Evolutionary conservation across 2,888 invertebrate species (phyloP), one percentile per base, ranked within the genome.

Genomic region (Papilio protenor): DNA sequence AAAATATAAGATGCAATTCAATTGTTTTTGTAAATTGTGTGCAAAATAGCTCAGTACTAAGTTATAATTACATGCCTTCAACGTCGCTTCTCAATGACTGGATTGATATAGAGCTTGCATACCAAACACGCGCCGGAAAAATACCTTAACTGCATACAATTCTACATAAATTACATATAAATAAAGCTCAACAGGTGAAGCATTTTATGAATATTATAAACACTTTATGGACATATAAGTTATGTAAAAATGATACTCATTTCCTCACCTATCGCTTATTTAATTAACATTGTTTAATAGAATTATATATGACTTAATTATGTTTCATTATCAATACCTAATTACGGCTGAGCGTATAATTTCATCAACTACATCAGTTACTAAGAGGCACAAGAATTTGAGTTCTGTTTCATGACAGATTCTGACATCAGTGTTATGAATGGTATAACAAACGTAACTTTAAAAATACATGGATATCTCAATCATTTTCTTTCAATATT

Each of bases 71-170:
- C 79, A 79, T 79, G 80, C 76, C 74, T 79, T 80, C 81, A 81
- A 81, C 80, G 77, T 79, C 77, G 83, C 82, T 85, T 85, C 83
- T 83, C 81, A 85, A 86, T 87, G 83, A 81, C 80, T 80, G 78
- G 81, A 81, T 83, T 81, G 76, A 71, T 83, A 33, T 81, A 82
- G 83, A 85, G 82, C 82, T 82, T 79, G 87, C 85, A 89, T 90
- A 84, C 85, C 85, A 84, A 86, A 80, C 76, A 80, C 76, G 79
- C 73, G 80, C 81, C 80, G 81, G 79, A 82, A 83, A 83, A 83
- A 76, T 27, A 66, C 77, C 75, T 80, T 74, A 75, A 27, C 1
- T 40, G 70, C 21, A 59, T 47, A 52, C 47, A 77, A 40, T 2
- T 27, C 49, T 49, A 33, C 23, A 57, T 52, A 73, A 64, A 23